phyloP scores from a whole-genome alignment of 2,888 invertebrate genomes.

The Synanthedon vespiformis region DNA sequence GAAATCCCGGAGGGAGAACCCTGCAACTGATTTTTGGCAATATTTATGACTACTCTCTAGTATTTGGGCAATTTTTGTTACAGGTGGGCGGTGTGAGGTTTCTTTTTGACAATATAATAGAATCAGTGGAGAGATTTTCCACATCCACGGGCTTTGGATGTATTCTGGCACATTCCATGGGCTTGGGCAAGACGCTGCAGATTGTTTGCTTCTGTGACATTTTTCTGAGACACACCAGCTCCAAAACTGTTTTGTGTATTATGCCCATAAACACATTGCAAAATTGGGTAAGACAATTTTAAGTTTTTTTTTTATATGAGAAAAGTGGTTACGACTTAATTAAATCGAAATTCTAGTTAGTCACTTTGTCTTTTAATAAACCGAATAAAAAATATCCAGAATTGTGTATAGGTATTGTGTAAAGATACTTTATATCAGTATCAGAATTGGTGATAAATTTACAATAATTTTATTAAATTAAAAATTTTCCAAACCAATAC shows the following conservation, averaged over 20 bases:
- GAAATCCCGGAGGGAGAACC: too few relatives aligned
- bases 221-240: conserved; percentile 89
- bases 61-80: conserved; percentile 15
- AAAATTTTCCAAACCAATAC: too few relatives aligned
- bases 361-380: too few relatives aligned
- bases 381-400: too few relatives aligned
- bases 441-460: too few relatives aligned
- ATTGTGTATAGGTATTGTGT: too few relatives aligned
- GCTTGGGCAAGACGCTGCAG: conserved; percentile 97
- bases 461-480: too few relatives aligned
- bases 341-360: too few relatives aligned
- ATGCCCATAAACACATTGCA: conserved; percentile 99
- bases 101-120: conserved; percentile 96
- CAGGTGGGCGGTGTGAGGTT: conserved; percentile 95
- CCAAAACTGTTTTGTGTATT: conserved; percentile 92
- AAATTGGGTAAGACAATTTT: conserved; percentile 80
- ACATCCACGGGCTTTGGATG: conserved; percentile 95
- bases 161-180: conserved; percentile 99
- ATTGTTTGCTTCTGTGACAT: conserved; percentile 97
- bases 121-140: conserved; percentile 89
- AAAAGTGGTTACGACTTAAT: too few relatives aligned
- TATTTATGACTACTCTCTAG: not conserved
- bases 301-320: not conserved
- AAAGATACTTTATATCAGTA: too few relatives aligned
- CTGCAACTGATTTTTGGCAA: too few relatives aligned